Conservation (phyloP, 1,140 invertebrate species). For the Pectinophora gossypiella region DNA sequence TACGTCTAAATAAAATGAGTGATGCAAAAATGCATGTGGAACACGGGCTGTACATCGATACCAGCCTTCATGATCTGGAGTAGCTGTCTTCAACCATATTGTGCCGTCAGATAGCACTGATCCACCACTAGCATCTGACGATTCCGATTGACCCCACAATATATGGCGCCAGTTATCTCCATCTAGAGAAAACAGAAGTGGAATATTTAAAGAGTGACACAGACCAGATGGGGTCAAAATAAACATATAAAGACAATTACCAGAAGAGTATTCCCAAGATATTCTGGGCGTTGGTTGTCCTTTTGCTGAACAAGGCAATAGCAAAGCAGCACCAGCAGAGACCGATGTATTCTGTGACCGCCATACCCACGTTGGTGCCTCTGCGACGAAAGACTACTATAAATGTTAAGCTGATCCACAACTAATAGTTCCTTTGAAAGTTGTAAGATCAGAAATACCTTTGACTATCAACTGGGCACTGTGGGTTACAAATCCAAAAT, state of each 20-base stretch:
- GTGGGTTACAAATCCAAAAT: constrained; percentile 83
- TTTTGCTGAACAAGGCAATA: constrained; percentile 62
- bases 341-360: constrained; percentile 64
- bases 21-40: constrained; percentile 85
- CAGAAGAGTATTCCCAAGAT: constrained; percentile 63
- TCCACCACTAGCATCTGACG: constrained; percentile 41
- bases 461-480: constrained; percentile 86
- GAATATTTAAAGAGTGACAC: not conserved
- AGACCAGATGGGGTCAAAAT: too few species aligned
- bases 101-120: constrained; percentile 57
- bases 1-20: constrained; percentile 86
- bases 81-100: constrained; percentile 77
- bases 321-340: constrained; percentile 55
- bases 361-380: constrained; percentile 64
- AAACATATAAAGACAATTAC: constrained; percentile 24
- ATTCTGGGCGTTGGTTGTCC: constrained; percentile 59
- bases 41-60: constrained; percentile 89
- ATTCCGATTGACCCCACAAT: constrained; percentile 54
- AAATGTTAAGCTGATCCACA: constrained; percentile 48
- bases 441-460: constrained; percentile 75
- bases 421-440: constrained; percentile 1
- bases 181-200: constrained; percentile 23
- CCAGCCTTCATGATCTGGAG: constrained; percentile 83
- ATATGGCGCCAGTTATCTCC: constrained; percentile 64
- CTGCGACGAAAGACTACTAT: constrained; percentile 57